Evolutionary conservation across 2,888 invertebrate genomes (phyloP), one percentile per base, ranked within the genome.

Genomic region (Monochamus alternatus): DNA sequence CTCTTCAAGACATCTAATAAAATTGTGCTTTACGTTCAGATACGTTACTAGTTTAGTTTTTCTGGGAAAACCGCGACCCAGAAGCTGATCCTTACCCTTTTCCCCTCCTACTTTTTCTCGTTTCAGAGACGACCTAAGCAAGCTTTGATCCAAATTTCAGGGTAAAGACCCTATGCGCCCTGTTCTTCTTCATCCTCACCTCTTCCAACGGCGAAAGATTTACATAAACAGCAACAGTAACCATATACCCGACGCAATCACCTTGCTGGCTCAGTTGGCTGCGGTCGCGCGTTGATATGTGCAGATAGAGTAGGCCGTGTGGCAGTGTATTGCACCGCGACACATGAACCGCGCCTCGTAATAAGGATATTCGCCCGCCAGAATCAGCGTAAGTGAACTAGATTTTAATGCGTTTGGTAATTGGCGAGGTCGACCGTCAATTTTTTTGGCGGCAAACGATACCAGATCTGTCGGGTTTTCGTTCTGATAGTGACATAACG

Each of bases 221-320:
- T 10, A 43, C 64, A 43, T 64, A 64, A 64, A 64, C 44, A 44
- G 43, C 38, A 44, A 65, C 47, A 65, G 47, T 65, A 51, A 65
- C 51, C 47, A 64, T 64, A 65, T 51, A 65, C 30, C 47, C 14
- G 14, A 12, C 51, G 65, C 51, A 51, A 51, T 44, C 10, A 7
- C 65, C 9, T 8, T 51, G 12, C 64, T 30, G 70, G 62, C 52
- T 62, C 71, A 55, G 55, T 55, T 55, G 55, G 55, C 55, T 12
- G n/a, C 69, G 71, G 75, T 75, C 38, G 38, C 38, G 38, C 9
- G 66, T 66, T 43, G 58, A 10, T 55, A 64, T 64, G 68, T 64
- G 70, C 60, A 14, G 14, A 51, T 59, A n/a, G 43, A 67, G 60
- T n/a, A 31, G 67, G 71, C 64, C 55, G 55, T 59, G 32, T 59